Percentiles rank a stretch among this genome's conserved stretches.
Conservation (phyloP, 2,888 invertebrate genomes). For the Parnassius glacialis region DNA sequence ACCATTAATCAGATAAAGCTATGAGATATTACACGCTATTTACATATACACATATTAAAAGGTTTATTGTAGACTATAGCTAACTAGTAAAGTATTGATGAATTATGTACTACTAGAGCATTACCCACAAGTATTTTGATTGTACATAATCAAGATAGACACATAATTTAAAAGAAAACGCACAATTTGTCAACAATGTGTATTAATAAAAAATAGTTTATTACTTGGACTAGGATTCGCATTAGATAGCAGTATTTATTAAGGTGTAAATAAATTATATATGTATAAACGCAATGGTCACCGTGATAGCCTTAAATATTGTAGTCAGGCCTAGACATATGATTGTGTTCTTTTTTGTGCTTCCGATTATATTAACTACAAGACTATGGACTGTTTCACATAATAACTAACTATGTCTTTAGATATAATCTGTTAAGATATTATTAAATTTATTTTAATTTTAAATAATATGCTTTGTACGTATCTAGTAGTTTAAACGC, state of each 20-base stretch:
- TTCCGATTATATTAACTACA: too few species aligned
- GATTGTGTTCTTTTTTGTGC: too few species aligned
- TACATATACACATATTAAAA: too few species aligned
- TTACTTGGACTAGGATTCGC: conserved; percentile 1
- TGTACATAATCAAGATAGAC: neutral
- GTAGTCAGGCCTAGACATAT: neutral
- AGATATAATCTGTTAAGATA: too few species aligned
- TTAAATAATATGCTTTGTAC: too few species aligned
- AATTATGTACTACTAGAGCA: neutral
- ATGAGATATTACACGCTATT: too few species aligned
- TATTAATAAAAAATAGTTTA: conserved; percentile 5
- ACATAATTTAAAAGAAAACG: conserved; percentile 1
- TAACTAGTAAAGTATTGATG: neutral
- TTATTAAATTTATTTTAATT: too few species aligned
- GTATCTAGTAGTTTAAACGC: too few species aligned
- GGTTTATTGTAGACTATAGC: neutral
- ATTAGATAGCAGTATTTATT: conserved; percentile 20
- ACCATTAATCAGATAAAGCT: too few species aligned
- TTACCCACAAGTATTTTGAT: neutral
- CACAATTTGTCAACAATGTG: conserved; percentile 13
- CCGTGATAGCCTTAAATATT: conserved; percentile 6
- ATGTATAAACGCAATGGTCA: neutral
- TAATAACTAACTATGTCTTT: too few species aligned
- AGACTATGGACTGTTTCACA: too few species aligned
- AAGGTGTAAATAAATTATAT: neutral